Conservation (phyloP, 2,888 invertebrate genomes). For the Heliconius ethilla region DNA sequence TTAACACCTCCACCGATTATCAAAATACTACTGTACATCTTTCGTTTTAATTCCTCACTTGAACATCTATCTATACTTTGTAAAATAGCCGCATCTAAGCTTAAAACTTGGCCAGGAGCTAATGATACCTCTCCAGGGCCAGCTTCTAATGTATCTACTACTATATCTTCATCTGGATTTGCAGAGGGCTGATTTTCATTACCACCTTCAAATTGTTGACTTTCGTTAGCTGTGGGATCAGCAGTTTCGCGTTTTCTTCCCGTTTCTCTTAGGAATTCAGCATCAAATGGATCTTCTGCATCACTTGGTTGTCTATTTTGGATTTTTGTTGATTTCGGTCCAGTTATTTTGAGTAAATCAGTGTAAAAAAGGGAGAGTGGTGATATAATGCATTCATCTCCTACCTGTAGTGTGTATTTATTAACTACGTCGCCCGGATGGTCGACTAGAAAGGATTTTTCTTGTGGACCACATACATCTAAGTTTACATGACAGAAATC, state of each 20-base stretch:
- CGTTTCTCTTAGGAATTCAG: constrained; percentile 94
- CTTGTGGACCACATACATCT: constrained; percentile 93
- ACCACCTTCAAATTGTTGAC: constrained; percentile 74
- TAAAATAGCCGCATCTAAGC: constrained; percentile 94
- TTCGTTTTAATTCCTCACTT: constrained; percentile 93
- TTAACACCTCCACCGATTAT: constrained; percentile 96
- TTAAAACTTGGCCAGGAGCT: constrained; percentile 90
- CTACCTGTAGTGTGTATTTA: constrained; percentile 90
- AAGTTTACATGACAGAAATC: constrained; percentile 95
- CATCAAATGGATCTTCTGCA: constrained; percentile 96
- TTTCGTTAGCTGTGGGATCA: constrained; percentile 69
- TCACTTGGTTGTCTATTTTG: constrained; percentile 88
- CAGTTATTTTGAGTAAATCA: constrained; percentile 93
- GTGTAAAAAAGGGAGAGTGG: constrained; percentile 94
- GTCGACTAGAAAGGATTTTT: constrained; percentile 88
- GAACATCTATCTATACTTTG: constrained; percentile 95
- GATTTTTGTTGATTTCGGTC: constrained; percentile 86
- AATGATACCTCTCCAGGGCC: constrained; percentile 84
- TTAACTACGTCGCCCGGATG: constrained; percentile 86
- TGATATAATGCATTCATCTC: constrained; percentile 96
- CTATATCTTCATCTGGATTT: constrained; percentile 86
- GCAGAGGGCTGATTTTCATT: constrained; percentile 76
- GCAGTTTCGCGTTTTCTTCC: constrained; percentile 82
- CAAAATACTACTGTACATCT: constrained; percentile 96
- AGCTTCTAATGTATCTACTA: constrained; percentile 84